Conservation (phyloP, 2,888 invertebrate species). For the Meteorus colon region DNA sequence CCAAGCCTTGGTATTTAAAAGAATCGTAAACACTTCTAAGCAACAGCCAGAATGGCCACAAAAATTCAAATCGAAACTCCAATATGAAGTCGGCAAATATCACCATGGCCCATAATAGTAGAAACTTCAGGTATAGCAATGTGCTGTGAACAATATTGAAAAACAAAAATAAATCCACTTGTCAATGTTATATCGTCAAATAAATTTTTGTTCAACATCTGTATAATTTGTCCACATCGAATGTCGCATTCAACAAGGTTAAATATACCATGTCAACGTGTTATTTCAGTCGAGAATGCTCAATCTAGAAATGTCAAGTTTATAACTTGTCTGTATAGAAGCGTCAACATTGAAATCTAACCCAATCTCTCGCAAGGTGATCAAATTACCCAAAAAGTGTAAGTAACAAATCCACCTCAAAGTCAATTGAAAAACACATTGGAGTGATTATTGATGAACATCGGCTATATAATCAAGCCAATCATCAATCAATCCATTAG, state of each 20-base stretch:
- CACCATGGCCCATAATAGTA: conserved; percentile 95
- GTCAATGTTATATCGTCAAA: background rate
- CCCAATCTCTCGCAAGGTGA: background rate
- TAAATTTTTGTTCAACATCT: background rate
- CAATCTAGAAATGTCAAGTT: conserved; percentile 18
- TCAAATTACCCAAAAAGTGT: conserved; percentile 9
- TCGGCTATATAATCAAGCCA: background rate
- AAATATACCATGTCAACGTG: background rate
- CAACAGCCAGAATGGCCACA: conserved; percentile 99
- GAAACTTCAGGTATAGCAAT: conserved; percentile 94
- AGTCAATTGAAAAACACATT: background rate
- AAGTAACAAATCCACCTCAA: background rate
- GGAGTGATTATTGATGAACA: background rate
- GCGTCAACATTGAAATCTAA: conserved; percentile 17
- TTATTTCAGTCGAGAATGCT: background rate
- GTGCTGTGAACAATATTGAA: conserved; percentile 82
- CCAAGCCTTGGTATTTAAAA: conserved; percentile 98
- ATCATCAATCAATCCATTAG: background rate
- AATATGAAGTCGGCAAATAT: conserved; percentile 96
- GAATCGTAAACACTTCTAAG: conserved; percentile 97
- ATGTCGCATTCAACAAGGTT: background rate
- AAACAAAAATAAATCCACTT: conserved; percentile 45
- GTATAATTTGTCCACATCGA: background rate
- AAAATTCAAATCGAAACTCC: conserved; percentile 98
- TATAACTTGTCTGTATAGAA: conserved; percentile 5